Evolutionary conservation across 2,113 vertebrate species (phyloP).

Genomic region (Microcebus tavaratra): DNA sequence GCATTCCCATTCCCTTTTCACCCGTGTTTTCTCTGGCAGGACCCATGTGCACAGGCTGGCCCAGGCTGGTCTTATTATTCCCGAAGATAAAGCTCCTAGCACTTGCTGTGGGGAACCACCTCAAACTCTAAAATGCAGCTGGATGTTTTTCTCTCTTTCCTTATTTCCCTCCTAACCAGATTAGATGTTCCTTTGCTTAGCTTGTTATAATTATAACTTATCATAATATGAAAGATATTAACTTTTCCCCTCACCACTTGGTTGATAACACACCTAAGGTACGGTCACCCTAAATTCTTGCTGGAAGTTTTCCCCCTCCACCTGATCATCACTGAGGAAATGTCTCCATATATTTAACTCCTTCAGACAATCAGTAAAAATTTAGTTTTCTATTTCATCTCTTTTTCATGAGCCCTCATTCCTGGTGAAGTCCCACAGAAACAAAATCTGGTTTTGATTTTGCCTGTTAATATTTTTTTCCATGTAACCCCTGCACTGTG

Average conservation of each 20-base stretch:
- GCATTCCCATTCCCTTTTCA: not conserved
- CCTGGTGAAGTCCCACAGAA: not conserved
- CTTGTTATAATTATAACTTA: not conserved
- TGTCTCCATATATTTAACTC: not conserved
- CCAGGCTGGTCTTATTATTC: not conserved
- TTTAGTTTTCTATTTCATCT: not conserved
- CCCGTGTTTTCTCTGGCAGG: not conserved
- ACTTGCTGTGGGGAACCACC: not conserved
- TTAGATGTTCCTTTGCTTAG: not conserved
- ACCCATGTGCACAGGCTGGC: not conserved
- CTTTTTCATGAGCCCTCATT: not conserved
- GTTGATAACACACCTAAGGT: not conserved
- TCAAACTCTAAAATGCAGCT: not conserved
- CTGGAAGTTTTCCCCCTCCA: not conserved
- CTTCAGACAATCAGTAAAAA: not conserved
- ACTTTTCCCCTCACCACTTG: not conserved
- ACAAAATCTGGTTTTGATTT: not conserved
- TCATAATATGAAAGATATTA: not conserved
- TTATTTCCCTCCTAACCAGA: not conserved
- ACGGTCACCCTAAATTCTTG: not conserved
- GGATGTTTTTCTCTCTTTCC: not conserved
- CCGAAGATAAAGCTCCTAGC: not conserved
- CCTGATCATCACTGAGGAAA: not conserved
- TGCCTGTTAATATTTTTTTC: not conserved
- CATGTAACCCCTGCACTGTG: not conserved